Base-by-base conservation (phyloP, 2,888 invertebrate species). In the Amphipoea lucens region DNA sequence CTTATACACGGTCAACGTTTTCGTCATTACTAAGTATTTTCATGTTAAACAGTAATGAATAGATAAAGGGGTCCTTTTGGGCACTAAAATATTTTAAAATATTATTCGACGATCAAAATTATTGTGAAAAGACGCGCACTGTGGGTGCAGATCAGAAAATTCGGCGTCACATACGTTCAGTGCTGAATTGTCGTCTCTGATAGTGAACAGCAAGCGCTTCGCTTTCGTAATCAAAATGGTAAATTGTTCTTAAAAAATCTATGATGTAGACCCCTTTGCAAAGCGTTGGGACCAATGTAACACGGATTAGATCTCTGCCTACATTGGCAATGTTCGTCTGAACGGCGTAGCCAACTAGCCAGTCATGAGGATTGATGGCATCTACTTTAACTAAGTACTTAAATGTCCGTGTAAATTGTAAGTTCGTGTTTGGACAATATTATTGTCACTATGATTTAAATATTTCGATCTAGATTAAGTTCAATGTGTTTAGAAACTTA, bases 271-370 rank as follows among this genome's bases (percentile, higher is more conserved):
- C 92, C 94, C 94, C 92, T 94, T 93, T 92, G 88, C 90, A 90
- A 94, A 93, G 95, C 92, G 95, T 93, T 94, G 96, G 96, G 96
- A 96, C 96, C 96, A 96, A 96, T 92, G 91, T 91, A 89, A 91
- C 92, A 91, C 86, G 91, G 91, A 90, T 90, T 90, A 87, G 84
- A 86, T 84, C 82, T 88, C 84, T 85, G 83, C 88, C 88, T 80
- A 77, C 81, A 83, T 83, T 87, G 87, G 82, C 83, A 72, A 76
- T 86, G 86, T 77, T 85, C 86, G 77, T 85, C 86, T 80, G 85
- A 87, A 88, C 75, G 81, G 83, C 83, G 75, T 65, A 87, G 87
- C 88, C 84, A 82, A 82, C 84, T 67, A 85, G 86, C 88, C 81
- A 83, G 83, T 82, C 79, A 71, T 69, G 75, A 84, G 78, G 76